Conservation (phyloP, 2,797 vertebrate genomes). For the Sitta carolinensis region DNA sequence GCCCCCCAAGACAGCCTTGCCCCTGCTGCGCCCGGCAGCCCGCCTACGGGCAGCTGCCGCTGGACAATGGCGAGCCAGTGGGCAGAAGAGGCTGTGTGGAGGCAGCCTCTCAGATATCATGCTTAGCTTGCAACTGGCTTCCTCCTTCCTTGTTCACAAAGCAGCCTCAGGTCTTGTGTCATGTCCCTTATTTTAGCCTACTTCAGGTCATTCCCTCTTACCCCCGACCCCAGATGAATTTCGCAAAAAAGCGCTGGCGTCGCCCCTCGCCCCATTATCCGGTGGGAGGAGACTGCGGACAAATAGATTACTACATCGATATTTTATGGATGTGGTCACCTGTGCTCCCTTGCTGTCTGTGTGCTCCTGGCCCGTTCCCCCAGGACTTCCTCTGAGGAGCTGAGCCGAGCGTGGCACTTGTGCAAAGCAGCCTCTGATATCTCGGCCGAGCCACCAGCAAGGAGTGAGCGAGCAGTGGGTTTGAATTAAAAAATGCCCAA, state of each 20-base stretch:
- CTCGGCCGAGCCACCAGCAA: neutral
- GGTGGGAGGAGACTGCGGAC: fast-evolving
- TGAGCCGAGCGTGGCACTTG: neutral
- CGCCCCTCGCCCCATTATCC: fast-evolving
- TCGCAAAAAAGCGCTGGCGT: neutral
- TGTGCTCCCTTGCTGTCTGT: neutral
- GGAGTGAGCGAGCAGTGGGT: fast-evolving
- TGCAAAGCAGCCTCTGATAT: fast-evolving
- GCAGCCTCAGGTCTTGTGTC: neutral
- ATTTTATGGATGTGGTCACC: neutral
- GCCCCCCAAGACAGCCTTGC: neutral
- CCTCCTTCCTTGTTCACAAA: neutral
- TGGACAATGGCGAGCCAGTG: neutral
- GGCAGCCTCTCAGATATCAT: neutral
- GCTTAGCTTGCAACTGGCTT: neutral
- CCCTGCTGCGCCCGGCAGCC: neutral
- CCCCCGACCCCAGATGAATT: too few species aligned
- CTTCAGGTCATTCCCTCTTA: neutral
- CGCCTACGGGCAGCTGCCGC: neutral
- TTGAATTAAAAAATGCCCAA: neutral
- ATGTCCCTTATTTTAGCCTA: neutral
- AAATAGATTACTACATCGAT: fast-evolving
- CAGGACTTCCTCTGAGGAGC: neutral
- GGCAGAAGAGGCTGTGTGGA: neutral
- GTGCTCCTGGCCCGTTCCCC: neutral